A percentile compares a stretch with the other conserved stretches of the same genome.
Evolutionary conservation across 2,797 vertebrate species (phyloP).

Genomic region (Moxostoma hubbsi): DNA sequence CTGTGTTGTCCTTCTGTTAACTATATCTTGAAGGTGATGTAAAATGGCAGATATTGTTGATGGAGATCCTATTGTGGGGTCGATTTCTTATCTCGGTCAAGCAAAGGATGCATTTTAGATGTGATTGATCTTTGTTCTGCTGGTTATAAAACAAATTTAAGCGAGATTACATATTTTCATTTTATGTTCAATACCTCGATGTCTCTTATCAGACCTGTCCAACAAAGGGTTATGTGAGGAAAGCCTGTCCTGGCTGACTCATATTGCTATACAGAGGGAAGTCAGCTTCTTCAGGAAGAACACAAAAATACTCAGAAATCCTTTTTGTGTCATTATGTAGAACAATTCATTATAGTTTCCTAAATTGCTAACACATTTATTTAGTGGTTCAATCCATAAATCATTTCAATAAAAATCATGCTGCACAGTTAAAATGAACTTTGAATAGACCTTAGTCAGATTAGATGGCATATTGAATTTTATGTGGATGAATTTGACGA

Average conservation of each 20-base stretch:
- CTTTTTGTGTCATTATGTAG: too few species aligned
- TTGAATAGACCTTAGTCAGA: too few species aligned
- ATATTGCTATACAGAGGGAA: neutral
- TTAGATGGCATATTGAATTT: too few species aligned
- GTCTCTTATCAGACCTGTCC: slow-evolving; percentile 61
- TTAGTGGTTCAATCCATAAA: too few species aligned
- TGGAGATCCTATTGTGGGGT: neutral
- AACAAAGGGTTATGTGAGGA: slow-evolving; percentile 18
- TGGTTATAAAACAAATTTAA: slow-evolving; percentile 61
- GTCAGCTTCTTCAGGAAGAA: neutral
- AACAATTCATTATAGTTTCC: too few species aligned
- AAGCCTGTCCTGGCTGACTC: slow-evolving; percentile 24
- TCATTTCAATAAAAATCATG: too few species aligned
- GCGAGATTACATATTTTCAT: slow-evolving; percentile 62
- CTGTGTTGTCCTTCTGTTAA: neutral
- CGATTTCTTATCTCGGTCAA: slow-evolving; percentile 59
- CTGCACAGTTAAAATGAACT: too few species aligned
- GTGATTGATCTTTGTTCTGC: slow-evolving; percentile 59
- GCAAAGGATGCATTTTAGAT: slow-evolving; percentile 58
- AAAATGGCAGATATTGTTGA: slow-evolving; percentile 64
- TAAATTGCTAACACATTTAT: too few species aligned
- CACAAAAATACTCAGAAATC: neutral
- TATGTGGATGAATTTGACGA: too few species aligned
- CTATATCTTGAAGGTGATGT: slow-evolving; percentile 40
- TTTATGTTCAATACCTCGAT: slow-evolving; percentile 46